phyloP scores from a whole-genome alignment of 2,888 invertebrate species.

The Drosophila nr. medialis region DNA sequence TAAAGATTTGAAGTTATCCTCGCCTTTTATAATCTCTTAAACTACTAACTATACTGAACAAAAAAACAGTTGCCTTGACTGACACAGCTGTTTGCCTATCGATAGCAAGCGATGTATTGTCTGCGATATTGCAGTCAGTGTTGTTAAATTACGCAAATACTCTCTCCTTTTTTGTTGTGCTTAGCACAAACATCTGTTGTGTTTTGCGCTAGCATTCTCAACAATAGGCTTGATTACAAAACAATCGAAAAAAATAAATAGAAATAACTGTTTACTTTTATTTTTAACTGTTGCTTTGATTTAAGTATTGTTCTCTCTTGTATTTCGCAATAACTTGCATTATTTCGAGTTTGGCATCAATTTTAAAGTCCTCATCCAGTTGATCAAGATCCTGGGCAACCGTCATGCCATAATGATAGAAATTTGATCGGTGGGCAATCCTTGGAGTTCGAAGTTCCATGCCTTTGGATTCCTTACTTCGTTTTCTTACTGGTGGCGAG shows the following conservation, averaged over 20 bases:
- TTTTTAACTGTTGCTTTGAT: conserved; percentile 30
- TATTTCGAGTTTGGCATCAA: conserved; percentile 56
- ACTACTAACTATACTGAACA: conserved; percentile 26
- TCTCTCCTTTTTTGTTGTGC: conserved; percentile 47
- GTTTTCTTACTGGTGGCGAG: conserved; percentile 19
- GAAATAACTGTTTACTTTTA: conserved; percentile 1
- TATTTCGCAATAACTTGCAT: conserved; percentile 58
- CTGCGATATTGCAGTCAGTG: conserved; percentile 24
- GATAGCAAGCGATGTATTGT: conserved; percentile 21
- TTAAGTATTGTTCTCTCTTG: conserved; percentile 53
- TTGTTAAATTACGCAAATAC: conserved; percentile 5
- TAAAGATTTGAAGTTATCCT: conserved; percentile 29
- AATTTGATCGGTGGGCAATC: conserved; percentile 25
- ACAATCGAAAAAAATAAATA: not conserved
- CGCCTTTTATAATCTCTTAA: conserved; percentile 33
- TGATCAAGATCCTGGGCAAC: conserved; percentile 57
- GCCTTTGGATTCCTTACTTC: conserved; percentile 8
- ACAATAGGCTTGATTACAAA: conserved; percentile 15
- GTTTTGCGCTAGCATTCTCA: conserved; percentile 42
- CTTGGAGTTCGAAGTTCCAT: conserved; percentile 13
- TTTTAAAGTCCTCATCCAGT: conserved; percentile 55
- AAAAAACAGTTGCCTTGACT: conserved; percentile 28
- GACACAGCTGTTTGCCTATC: conserved; percentile 24
- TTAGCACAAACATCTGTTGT: conserved; percentile 21
- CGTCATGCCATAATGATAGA: conserved; percentile 60